phyloP scores from a whole-genome alignment of 37 sponge, comb jelly and placozoan species.

The Halichondria panicea region DNA sequence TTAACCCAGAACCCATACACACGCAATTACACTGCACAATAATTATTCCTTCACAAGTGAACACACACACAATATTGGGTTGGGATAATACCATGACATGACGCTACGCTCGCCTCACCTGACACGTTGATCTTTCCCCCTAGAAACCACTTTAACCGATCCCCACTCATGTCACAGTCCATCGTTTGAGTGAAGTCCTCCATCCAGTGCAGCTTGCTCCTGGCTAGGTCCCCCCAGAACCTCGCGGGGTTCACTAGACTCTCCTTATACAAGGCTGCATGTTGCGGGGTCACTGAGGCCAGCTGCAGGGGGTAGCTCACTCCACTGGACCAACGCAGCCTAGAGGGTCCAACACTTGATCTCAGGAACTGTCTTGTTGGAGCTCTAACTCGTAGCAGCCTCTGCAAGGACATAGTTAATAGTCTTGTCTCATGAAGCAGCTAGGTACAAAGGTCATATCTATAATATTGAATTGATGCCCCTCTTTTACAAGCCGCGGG shows the following conservation, averaged over 20 bases:
- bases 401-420: no score
- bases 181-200: slow-evolving; percentile 75
- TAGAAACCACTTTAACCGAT: slow-evolving; percentile 81
- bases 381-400: no score
- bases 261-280: slow-evolving; percentile 60
- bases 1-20: no score
- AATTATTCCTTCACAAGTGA: background rate
- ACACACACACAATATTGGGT: background rate
- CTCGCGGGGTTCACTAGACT: slow-evolving; percentile 74
- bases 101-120: slow-evolving; percentile 41
- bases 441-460: no score
- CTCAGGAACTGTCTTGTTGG: no score
- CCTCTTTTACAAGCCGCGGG: no score
- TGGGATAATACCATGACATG: background rate
- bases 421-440: no score
- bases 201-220: slow-evolving; percentile 69
- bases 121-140: slow-evolving; percentile 86
- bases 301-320: slow-evolving; percentile 61
- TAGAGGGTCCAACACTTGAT: no score
- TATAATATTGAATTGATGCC: no score
- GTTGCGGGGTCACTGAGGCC: slow-evolving; percentile 40
- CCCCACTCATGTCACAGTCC: slow-evolving; percentile 78
- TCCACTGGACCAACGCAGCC: no score
- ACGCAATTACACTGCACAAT: background rate
- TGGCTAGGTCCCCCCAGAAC: slow-evolving; percentile 90